Evolutionary conservation across 2,888 invertebrate genomes (phyloP), one percentile per base, ranked within the genome.

Genomic region (Drosophila suboccidentalis): DNA sequence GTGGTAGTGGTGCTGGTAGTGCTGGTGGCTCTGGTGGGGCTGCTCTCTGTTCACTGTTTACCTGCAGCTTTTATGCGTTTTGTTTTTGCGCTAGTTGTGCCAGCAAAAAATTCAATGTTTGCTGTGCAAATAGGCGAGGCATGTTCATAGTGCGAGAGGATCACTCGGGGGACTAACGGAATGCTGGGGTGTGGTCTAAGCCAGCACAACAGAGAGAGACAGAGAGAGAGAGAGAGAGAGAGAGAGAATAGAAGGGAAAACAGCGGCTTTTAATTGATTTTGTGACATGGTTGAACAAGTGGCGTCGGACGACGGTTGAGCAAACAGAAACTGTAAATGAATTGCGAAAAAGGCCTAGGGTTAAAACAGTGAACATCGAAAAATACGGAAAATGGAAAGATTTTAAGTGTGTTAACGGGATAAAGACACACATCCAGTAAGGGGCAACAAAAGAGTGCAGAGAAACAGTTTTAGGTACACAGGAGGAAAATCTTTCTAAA

Each of bases 241-340:
- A 39, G 2, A 29, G 29, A 29, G 29, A 8, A 8, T 29, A 9
- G 8, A 29, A 29, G 8, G 6, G 8, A 29, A 29, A 8, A 38
- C 38, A 65, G 68, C 71, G 43, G 62, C 55, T 76, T 83, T 74
- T 74, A 82, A 84, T 82, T 82, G 76, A 84, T 82, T 84, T 82
- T 81, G 66, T 55, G 65, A 63, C 72, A 82, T 62, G 68, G 59
- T 60, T 58, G 72, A 76, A 63, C 44, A 53, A 59, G 61, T 50
- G 62, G 78, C 64, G 61, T 60, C 22, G 53, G 36, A 50, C 67
- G 46, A 60, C 44, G 60, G 47, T 53, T 65, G 54, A 50, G 53
- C 51, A 64, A 71, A 67, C 63, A 75, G 51, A 50, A 69, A 47
- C 36, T 47, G 63, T 39, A 74, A 74, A 71, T 57, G 51, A 53